These are phyloP conservation scores for Nyctibius grandis DNA, from an alignment of 2,797 vertebrate species.

Conservation along the genomic window DNA sequence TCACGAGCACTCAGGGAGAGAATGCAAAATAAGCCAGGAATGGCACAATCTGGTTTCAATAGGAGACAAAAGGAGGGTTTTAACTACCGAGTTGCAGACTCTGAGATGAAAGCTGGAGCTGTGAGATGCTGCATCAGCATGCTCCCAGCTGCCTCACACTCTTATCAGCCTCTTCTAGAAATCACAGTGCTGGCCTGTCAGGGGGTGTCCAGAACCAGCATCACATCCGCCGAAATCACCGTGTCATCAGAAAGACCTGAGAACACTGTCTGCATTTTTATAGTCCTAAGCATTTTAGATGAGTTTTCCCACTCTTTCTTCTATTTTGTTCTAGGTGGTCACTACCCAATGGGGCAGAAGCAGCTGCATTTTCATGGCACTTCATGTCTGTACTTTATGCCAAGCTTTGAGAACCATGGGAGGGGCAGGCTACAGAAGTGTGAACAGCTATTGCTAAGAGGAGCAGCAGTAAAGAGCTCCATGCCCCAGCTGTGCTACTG, in stretches of 20 bases:
- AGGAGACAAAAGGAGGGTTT: background rate
- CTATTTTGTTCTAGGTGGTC: background rate
- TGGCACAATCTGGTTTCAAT: background rate
- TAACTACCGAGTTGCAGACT: background rate
- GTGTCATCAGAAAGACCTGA: accelerated
- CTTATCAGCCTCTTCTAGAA: background rate
- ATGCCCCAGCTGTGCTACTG: background rate
- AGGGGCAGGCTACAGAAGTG: background rate
- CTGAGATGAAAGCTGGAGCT: background rate
- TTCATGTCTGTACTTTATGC: background rate
- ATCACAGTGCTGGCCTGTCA: background rate
- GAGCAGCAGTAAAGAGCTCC: background rate
- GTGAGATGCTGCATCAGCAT: background rate
- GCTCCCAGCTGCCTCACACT: background rate
- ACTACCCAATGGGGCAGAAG: background rate
- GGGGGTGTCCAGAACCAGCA: background rate
- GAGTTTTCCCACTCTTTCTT: background rate
- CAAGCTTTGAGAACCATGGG: background rate
- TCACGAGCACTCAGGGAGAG: background rate
- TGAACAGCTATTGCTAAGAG: background rate
- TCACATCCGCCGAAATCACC: background rate
- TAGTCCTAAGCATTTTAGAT: background rate
- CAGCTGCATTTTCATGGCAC: background rate
- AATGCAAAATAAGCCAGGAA: background rate
- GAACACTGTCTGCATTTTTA: background rate